Evolutionary conservation across 2,113 vertebrate species (phyloP), one percentile per base, ranked within the genome.

Genomic region (Corythaeola cristata): DNA sequence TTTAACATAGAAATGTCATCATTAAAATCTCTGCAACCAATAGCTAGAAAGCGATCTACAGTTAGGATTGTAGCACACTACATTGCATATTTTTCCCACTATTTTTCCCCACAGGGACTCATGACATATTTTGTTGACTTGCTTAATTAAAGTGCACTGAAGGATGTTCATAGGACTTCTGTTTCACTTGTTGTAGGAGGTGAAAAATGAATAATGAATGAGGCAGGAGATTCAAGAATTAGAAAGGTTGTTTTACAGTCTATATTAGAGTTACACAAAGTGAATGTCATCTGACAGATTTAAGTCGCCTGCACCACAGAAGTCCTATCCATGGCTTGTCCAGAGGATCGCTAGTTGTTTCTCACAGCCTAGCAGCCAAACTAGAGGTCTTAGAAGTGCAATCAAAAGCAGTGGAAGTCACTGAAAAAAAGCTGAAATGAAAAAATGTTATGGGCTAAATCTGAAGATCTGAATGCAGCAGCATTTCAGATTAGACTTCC

Each of bases 131-230:
- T 88, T 97, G 50, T 64, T 90, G 67, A 73, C 49, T 85, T 90
- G 66, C 53, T 88, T 80, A 58, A 80, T 69, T 76, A 39, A 83
- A 79, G 39, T 52, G 53, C 53, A 73, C 72, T 86, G 67, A 86
- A 77, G 63, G 63, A 84, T 90, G 76, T 60, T 90, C 27, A 5
- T 20, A 58, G 55, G 35, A 77, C 26, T 86, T 94, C 80, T 92
- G 58, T 53, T 83, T 84, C 63, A 60, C 58, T 90, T 80, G 41
- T 62, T 84, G 62, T 73, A 69, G 91, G 64, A 83, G 55, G 33
- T 89, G 76, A 80, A 83, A 86, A 92, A 94, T 58, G 9, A 90
- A 73, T 90, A 88, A 92, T 73, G 35, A 53, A 96, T 44, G 41
- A 94, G 21, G 14, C 49, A 66, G 58, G 19, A 76, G 59, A 64